phyloP scores from a whole-genome alignment of 2,113 vertebrate species.

The Tamias sibiricus region DNA sequence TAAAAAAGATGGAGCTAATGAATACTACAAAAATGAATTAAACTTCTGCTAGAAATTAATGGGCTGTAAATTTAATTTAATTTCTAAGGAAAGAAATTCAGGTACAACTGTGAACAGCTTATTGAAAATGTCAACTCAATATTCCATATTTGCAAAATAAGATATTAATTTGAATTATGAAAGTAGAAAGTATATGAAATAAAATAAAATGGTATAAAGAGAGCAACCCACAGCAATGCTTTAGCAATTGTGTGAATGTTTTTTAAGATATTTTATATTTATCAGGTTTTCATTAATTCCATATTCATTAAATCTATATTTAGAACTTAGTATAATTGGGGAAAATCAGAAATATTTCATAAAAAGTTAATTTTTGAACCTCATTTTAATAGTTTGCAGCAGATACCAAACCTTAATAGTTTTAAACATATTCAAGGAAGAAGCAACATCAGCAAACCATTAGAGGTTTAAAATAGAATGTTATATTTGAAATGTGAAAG shows the following conservation, averaged over 20 bases:
- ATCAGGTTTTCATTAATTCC: background rate
- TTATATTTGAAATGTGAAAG: background rate
- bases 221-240: background rate
- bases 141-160: background rate
- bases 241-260: background rate
- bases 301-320: background rate
- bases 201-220: slow-evolving; percentile 10
- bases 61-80: slow-evolving; percentile 16
- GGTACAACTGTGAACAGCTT: background rate
- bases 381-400: background rate
- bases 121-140: slow-evolving; percentile 48
- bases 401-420: background rate
- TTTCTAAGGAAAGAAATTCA: slow-evolving; percentile 54
- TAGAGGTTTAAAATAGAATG: background rate
- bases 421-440: background rate
- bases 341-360: background rate
- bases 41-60: slow-evolving; percentile 49
- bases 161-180: slow-evolving; percentile 34
- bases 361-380: background rate
- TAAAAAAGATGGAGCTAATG: slow-evolving; percentile 35
- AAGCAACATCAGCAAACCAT: background rate
- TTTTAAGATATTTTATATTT: slow-evolving; percentile 13
- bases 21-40: background rate
- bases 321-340: background rate
- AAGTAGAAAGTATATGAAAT: background rate